These are phyloP conservation scores for Drosophila grimshawi DNA, from an alignment of 1,140 invertebrate species.

Conservation along the genomic window DNA sequence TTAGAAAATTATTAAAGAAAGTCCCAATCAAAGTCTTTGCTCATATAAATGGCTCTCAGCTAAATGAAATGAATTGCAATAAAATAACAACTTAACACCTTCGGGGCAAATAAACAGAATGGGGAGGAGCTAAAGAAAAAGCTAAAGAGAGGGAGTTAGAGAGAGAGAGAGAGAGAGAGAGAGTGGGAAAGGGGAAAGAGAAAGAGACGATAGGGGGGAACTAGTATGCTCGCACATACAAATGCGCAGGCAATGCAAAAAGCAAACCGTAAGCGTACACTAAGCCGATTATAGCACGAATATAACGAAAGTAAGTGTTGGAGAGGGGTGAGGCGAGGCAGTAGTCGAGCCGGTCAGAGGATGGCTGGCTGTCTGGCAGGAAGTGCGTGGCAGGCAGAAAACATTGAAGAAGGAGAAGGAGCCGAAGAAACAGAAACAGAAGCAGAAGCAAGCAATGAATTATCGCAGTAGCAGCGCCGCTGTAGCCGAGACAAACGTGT, in stretches of 20 bases:
- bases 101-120: slow-evolving; percentile 41
- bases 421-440: slow-evolving; percentile 20
- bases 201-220: slow-evolving; percentile 38
- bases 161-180: background rate
- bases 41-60: slow-evolving; percentile 38
- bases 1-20: slow-evolving; percentile 15
- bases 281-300: slow-evolving; percentile 81
- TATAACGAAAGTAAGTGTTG: slow-evolving; percentile 61
- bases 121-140: slow-evolving; percentile 3
- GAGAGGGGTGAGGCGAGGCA: background rate
- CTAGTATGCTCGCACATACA: slow-evolving; percentile 44
- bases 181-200: slow-evolving; percentile 13
- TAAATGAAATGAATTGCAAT: slow-evolving; percentile 55
- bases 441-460: slow-evolving; percentile 69
- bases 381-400: slow-evolving; percentile 70
- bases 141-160: background rate
- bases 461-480: slow-evolving; percentile 74
- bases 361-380: slow-evolving; percentile 49
- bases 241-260: slow-evolving; percentile 79
- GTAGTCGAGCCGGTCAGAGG: slow-evolving; percentile 9
- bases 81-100: slow-evolving; percentile 60
- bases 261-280: slow-evolving; percentile 80
- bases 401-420: slow-evolving; percentile 5
- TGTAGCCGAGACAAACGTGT: slow-evolving; percentile 80
- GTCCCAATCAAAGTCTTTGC: slow-evolving; percentile 30